A percentile compares a stretch with the other conserved stretches of the same genome.
These are phyloP conservation scores for Esperia sulphurella DNA, from an alignment of 2,888 invertebrate species.

Conservation along the genomic window DNA sequence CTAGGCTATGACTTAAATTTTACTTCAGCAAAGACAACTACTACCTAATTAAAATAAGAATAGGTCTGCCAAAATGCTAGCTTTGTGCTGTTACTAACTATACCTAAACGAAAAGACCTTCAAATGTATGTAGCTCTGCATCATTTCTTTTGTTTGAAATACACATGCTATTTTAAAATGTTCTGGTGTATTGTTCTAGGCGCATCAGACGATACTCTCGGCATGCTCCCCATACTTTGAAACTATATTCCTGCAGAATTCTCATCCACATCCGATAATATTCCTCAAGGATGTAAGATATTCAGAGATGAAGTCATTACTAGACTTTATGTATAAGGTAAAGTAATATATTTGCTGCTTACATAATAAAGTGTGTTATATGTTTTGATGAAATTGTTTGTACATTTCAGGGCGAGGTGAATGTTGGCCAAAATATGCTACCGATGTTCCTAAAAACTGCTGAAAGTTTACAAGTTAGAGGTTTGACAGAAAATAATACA, in stretches of 20 bases:
- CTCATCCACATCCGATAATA: conserved; percentile 94
- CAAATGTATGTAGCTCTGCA: conserved; percentile 35
- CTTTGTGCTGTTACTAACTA: conserved; percentile 43
- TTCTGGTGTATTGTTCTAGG: conserved; percentile 76
- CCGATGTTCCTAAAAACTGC: conserved; percentile 95
- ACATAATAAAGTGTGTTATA: not conserved
- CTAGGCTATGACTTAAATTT: not conserved
- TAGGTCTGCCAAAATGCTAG: conserved; percentile 43
- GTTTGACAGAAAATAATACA: conserved; percentile 91
- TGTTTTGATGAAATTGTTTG: not conserved
- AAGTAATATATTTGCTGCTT: conserved; percentile 12
- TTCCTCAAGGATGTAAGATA: conserved; percentile 95
- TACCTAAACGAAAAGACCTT: conserved; percentile 56
- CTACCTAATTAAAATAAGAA: conserved; percentile 62
- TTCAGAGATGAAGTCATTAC: conserved; percentile 92
- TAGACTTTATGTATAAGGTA: conserved; percentile 96
- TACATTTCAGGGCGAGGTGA: conserved; percentile 84
- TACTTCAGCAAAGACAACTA: conserved; percentile 25
- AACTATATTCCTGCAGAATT: conserved; percentile 92
- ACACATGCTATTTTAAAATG: conserved; percentile 26
- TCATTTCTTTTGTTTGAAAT: conserved; percentile 44
- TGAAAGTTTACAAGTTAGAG: conserved; percentile 93
- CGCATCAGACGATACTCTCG: conserved; percentile 95
- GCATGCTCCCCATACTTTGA: conserved; percentile 97
- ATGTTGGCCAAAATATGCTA: conserved; percentile 94